These are phyloP conservation scores for Drosophila gunungcola DNA, from an alignment of 1,140 invertebrate species.

Conservation along the genomic window DNA sequence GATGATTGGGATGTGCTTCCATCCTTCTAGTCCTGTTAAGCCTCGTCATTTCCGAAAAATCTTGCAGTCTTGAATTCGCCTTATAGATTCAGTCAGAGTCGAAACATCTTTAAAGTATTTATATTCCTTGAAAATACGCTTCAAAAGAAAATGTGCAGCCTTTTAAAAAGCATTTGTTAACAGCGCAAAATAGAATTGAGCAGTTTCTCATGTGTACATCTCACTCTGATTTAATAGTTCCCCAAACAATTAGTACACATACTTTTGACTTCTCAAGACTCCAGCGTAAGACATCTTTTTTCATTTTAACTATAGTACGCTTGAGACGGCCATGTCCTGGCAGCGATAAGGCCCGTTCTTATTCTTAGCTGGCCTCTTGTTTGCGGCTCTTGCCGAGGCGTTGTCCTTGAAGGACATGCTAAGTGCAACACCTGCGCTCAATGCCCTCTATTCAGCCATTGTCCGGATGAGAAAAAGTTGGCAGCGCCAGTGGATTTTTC, in stretches of 20 bases:
- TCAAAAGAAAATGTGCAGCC: no score
- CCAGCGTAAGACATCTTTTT: neutral
- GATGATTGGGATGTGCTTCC: slow-evolving; percentile 44
- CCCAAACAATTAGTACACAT: no score
- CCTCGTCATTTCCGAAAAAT: neutral
- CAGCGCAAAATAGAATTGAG: no score
- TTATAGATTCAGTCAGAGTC: no score
- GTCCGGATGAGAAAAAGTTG: slow-evolving; percentile 48
- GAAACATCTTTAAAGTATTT: no score
- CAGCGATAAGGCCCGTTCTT: slow-evolving; percentile 40
- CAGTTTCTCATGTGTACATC: no score
- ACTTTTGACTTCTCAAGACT: neutral
- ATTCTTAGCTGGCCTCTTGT: slow-evolving; percentile 5
- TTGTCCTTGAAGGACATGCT: slow-evolving; percentile 59
- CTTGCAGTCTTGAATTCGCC: neutral
- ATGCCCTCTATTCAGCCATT: slow-evolving; percentile 62
- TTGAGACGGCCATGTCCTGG: neutral
- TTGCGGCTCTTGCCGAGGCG: slow-evolving; percentile 4
- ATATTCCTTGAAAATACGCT: no score
- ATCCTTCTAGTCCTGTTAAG: neutral
- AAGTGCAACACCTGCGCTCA: slow-evolving; percentile 75
- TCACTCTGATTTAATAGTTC: no score
- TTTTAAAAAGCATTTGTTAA: no score
- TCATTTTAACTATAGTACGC: neutral
- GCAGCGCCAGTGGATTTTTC: slow-evolving; percentile 30